Evolutionary conservation across 2,797 vertebrate species (phyloP), one percentile per base, ranked within the genome.

Genomic region (Coccyzus lansbergi): DNA sequence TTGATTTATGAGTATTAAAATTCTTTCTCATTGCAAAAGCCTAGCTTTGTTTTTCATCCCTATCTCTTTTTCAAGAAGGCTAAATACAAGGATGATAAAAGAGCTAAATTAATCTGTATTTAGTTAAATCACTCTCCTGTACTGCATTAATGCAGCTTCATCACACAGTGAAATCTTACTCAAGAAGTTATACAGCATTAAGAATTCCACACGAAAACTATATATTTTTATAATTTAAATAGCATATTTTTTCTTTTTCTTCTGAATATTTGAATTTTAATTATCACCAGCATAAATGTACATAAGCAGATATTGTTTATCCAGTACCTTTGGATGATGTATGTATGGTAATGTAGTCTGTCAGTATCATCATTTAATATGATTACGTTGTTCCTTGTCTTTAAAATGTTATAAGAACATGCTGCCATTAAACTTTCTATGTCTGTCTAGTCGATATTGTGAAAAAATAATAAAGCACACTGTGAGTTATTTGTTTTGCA

Each of bases 391-490:
- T 95, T 96, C 90, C 93, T 91, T 93, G 92, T 97, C 94, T 96
- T 97, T 80, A 93, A 92, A 91, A 94, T 86, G 86, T 97, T 96
- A 87, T 92, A 96, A 97, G 77, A 92, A 95, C 91, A 96, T 93
- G 88, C 94, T 96, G 94, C 96, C 96, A 96, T 96, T 96, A 96
- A 96, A 89, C 84, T 89, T 93, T 86, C 67, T 68, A 82, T 97
- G 94, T 97, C 93, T 97, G 94, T 96, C 92, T 94, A 95, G 93
- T 93, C 96, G 96, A 95, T 97, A 96, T 96, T 96, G 94, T 97
- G 95, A 94, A 96, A 93, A 95, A 95, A 94, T 96, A 98, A 97
- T 97, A 97, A 97, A 97, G 93, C 94, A 95, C 94, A 96, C 92
- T 94, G 95, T 96, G 95, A 97, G 90, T 92, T 92, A 91, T 31